Conservation (phyloP, 2,113 vertebrate genomes). For the Eublepharis macularius region DNA sequence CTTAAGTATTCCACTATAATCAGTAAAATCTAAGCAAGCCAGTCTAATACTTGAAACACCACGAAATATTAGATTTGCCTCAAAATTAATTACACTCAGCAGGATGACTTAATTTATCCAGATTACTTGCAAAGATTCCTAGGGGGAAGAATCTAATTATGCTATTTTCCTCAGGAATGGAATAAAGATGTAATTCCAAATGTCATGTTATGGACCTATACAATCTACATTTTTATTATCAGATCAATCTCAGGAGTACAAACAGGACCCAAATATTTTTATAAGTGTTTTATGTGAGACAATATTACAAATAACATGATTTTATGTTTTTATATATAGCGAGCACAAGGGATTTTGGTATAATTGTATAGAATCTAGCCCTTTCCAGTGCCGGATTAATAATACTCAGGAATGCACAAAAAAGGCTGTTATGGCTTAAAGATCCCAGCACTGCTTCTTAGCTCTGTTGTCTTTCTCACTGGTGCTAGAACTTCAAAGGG, state of each 20-base stretch:
- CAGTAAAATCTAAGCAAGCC: conserved; percentile 41
- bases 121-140: conserved; percentile 48
- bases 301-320: conserved; percentile 26
- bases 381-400: background rate
- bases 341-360: conserved; percentile 32
- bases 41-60: conserved; percentile 30
- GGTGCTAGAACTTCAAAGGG: background rate
- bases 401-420: background rate
- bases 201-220: conserved; percentile 53
- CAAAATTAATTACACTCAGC: conserved; percentile 68
- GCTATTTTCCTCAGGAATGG: conserved; percentile 49
- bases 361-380: background rate
- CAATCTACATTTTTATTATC: conserved; percentile 65
- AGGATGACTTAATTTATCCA: conserved; percentile 51
- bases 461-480: background rate
- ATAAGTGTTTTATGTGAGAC: conserved; percentile 16
- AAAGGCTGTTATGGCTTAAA: background rate
- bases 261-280: conserved; percentile 50
- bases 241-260: conserved; percentile 60
- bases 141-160: conserved; percentile 36
- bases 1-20: conserved; percentile 20
- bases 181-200: conserved; percentile 51
- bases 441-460: background rate
- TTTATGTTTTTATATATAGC: conserved; percentile 11
- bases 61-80: conserved; percentile 41